Conservation (phyloP, 2,113 vertebrate species). For the Alouatta palliata region DNA sequence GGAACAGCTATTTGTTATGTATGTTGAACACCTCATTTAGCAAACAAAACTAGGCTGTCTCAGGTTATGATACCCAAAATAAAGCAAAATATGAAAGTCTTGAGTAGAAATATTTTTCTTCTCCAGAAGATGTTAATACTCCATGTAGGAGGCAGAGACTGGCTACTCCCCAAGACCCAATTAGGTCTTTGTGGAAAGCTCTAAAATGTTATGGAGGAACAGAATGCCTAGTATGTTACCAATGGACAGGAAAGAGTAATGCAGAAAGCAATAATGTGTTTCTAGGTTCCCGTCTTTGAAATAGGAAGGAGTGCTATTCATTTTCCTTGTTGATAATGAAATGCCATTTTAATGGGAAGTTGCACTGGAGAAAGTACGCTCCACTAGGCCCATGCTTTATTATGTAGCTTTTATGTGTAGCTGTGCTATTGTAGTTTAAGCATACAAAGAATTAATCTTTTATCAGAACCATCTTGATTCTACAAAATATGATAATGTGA, state of each 20-base stretch:
- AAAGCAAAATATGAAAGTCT: background rate
- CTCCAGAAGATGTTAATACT: background rate
- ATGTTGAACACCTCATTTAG: background rate
- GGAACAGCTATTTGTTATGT: background rate
- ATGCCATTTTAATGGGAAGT: background rate
- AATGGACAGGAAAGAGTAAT: background rate
- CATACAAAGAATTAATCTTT: background rate
- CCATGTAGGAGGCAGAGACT: background rate
- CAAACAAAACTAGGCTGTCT: background rate
- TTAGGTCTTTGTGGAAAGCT: background rate
- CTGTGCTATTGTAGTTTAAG: background rate
- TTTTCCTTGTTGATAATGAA: background rate
- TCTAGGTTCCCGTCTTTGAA: background rate
- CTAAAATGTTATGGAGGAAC: background rate
- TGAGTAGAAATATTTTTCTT: background rate
- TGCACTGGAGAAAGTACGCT: background rate
- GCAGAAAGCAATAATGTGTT: background rate
- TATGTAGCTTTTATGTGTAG: background rate
- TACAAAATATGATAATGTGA: background rate
- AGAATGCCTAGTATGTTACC: background rate
- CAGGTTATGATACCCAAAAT: background rate
- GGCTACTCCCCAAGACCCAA: background rate
- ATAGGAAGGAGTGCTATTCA: background rate
- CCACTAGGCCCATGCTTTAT: background rate
- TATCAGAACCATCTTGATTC: background rate